Conservation (phyloP, 92 coral and sea anemone species). For the Pocillopora grandis region DNA sequence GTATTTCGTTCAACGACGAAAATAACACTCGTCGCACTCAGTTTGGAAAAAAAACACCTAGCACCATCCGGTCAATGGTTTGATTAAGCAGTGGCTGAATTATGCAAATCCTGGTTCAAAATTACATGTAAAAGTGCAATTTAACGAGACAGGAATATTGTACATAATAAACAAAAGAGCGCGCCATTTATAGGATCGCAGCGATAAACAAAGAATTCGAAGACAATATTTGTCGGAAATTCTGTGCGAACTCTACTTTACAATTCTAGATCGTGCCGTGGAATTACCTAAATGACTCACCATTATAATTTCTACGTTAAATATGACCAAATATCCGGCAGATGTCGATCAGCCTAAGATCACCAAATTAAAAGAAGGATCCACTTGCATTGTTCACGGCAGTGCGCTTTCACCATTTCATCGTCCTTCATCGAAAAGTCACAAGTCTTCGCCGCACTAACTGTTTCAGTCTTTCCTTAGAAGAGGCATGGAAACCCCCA, state of each 20-base stretch:
- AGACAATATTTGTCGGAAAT: not conserved
- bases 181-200: not conserved
- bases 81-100: slow-evolving; percentile 20
- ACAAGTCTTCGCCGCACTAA: not conserved
- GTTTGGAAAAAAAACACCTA: not conserved
- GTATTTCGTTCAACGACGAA: not conserved
- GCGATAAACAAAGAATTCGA: not conserved
- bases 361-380: not conserved
- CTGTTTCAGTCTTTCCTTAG: slow-evolving; percentile 1
- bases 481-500: not conserved
- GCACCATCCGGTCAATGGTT: not conserved
- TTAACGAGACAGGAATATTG: slow-evolving; percentile 37
- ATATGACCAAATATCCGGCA: slow-evolving; percentile 15
- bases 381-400: not conserved
- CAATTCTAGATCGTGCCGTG: not conserved
- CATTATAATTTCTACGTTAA: slow-evolving; percentile 12
- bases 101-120: slow-evolving; percentile 36
- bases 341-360: not conserved
- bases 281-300: slow-evolving; percentile 31
- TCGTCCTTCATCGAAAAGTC: not conserved
- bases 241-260: not conserved
- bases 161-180: slow-evolving; percentile 29
- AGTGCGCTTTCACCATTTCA: not conserved
- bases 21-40: not conserved
- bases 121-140: slow-evolving; percentile 23